Percentiles rank a stretch among this genome's conserved stretches.
phyloP scores from a whole-genome alignment of 2,888 invertebrate genomes.

The Pristionchus fissidentatus region DNA sequence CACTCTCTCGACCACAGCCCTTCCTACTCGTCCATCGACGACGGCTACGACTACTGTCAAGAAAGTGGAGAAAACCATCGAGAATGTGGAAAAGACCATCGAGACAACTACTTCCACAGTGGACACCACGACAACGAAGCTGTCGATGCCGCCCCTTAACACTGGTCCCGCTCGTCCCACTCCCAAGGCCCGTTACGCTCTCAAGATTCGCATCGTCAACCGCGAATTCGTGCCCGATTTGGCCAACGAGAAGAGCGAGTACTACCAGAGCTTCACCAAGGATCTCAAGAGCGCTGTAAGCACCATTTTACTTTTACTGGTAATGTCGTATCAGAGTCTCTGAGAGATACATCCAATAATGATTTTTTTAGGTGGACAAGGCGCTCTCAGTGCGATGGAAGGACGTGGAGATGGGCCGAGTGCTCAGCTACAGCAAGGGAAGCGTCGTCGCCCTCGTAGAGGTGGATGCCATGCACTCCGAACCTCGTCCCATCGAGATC shows the following conservation, averaged over 20 bases:
- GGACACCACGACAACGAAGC: slow-evolving; percentile 16
- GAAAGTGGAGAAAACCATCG: neutral
- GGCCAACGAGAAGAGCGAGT: slow-evolving; percentile 59
- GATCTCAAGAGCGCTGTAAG: slow-evolving; percentile 56
- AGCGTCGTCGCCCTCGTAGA: slow-evolving; percentile 49
- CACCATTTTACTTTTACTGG: neutral
- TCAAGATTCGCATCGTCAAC: slow-evolving; percentile 64
- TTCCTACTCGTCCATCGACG: neutral
- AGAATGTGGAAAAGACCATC: neutral
- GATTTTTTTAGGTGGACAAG: slow-evolving; percentile 42
- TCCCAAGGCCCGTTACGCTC: slow-evolving; percentile 40
- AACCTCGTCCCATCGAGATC: slow-evolving; percentile 60
- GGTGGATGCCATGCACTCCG: slow-evolving; percentile 48
- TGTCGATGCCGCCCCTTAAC: slow-evolving; percentile 44
- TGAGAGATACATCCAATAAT: neutral
- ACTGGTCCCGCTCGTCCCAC: slow-evolving; percentile 22
- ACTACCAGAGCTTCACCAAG: slow-evolving; percentile 65
- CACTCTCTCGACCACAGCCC: neutral
- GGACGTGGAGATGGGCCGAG: slow-evolving; percentile 48
- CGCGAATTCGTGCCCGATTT: slow-evolving; percentile 62
- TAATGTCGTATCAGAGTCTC: neutral
- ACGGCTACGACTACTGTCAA: neutral
- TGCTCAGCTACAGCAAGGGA: slow-evolving; percentile 48
- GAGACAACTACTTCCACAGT: neutral
- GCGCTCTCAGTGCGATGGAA: slow-evolving; percentile 46